Evolutionary conservation across 2,113 vertebrate genomes (phyloP), one percentile per base, ranked within the genome.

Genomic region (Promerops cafer): DNA sequence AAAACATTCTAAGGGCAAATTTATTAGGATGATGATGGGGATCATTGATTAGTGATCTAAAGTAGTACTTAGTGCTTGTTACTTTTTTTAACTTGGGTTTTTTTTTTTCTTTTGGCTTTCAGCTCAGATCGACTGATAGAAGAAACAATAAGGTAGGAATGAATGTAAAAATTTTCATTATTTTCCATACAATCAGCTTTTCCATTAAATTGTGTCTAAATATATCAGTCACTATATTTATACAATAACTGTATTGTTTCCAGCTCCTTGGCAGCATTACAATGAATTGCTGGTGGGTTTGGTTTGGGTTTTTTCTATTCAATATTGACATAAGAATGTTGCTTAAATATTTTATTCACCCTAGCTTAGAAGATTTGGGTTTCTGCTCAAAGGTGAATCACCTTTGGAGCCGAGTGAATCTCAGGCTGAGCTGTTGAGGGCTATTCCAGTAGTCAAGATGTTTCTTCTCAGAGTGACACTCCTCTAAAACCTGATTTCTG

Each of bases 41-140:
- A 9, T 31, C 47, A 30, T 66, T 81, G 87, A 54, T 92, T 75
- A 71, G 23, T 45, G 42, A 82, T 72, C 37, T 87, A 27, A 90
- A 86, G 49, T 71, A 70, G 33, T 78, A 28, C 47, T 88, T 79
- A 9, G 28, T 66, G 44, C 39, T 83, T 71, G 30, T 78, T 93
- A 18, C 68, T 66, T 76, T 91, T 83, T 83, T 85, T 89, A 90
- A 96, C 70, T 59, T 83, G 0, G 1, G 11, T 27, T 39, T 35
- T 33, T 60, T 75, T 39, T 74, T 60, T 59, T 52, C 68, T 53
- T 95, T 95, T 98, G 70, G 44, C 89, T 98, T 98, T 76, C 97
- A 99, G 99, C 96, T 99, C 99, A 40, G 99, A 99, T 97, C 98
- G 99, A 89, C 98, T 99, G 97, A 99, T 99, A 98, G 99, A 99